Conservation (phyloP, 2,797 vertebrate species). For the Molossus molossus region DNA sequence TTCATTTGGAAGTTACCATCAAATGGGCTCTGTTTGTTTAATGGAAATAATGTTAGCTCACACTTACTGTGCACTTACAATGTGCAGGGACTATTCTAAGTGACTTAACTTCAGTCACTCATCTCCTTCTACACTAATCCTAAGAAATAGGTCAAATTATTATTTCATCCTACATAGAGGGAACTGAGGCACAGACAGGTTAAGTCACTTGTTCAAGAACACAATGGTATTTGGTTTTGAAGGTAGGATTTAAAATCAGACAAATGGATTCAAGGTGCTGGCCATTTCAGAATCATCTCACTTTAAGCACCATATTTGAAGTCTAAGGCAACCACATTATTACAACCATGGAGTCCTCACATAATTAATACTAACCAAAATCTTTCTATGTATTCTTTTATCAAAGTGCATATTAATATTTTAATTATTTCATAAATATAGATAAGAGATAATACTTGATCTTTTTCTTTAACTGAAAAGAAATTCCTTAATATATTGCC, state of each 20-base stretch:
- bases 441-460: not conserved
- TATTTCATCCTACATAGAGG: not conserved
- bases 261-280: not conserved
- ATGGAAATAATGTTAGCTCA: slow-evolving; percentile 3
- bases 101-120: not conserved
- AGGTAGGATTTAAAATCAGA: not conserved
- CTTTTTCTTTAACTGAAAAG: not conserved
- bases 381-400: not conserved
- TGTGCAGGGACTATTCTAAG: not conserved
- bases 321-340: not conserved
- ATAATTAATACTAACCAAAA: not conserved
- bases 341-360: not conserved
- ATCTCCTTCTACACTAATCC: not conserved
- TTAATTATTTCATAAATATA: slow-evolving; percentile 16
- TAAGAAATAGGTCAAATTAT: not conserved
- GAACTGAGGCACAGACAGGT: not conserved
- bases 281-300: not conserved
- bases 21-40: not conserved
- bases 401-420: not conserved
- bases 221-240: not conserved
- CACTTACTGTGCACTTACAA: not conserved
- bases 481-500: not conserved
- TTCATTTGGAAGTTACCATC: not conserved
- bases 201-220: not conserved
- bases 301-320: not conserved